Evolutionary conservation across 2,113 vertebrate genomes (phyloP).

Genomic region (Cinclus mexicanus): DNA sequence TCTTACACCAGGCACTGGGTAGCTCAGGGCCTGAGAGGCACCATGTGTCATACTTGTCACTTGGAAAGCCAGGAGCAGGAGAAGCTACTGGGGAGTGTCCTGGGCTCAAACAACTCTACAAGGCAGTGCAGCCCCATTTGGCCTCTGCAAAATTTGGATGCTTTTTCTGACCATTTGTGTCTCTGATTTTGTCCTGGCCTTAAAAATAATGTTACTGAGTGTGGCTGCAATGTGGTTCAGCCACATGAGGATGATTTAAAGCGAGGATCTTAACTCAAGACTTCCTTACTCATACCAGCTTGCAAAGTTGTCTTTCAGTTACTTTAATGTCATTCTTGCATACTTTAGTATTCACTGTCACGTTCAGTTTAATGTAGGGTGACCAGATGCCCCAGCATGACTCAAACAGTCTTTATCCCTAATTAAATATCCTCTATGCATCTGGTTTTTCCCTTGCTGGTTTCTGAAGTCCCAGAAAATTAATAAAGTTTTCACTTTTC

Average conservation of each 20-base stretch:
- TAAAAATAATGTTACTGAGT: not conserved
- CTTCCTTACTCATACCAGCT: constrained; percentile 5
- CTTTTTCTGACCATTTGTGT: not conserved
- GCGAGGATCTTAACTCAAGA: not conserved
- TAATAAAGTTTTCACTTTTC: constrained; percentile 28
- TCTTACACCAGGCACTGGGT: fast-evolving
- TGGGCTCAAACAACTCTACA: not conserved
- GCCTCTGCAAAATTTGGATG: not conserved
- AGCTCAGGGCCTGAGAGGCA: not conserved
- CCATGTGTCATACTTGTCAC: fast-evolving
- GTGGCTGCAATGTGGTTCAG: not conserved
- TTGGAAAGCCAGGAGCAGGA: not conserved
- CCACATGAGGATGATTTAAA: not conserved
- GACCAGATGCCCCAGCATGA: constrained; percentile 21
- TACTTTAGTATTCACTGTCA: not conserved
- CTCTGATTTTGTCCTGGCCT: not conserved
- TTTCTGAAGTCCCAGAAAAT: constrained; percentile 24
- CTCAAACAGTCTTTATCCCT: constrained; percentile 23
- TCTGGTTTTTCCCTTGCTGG: not conserved
- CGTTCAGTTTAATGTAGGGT: not conserved
- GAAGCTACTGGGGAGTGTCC: not conserved
- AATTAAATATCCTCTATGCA: constrained; percentile 16
- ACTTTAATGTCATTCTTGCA: constrained; percentile 29
- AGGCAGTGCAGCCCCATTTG: no score
- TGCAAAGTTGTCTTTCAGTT: not conserved